Base-by-base conservation (phyloP, 2,113 vertebrate genomes). In the Grammomys surdaster region DNA sequence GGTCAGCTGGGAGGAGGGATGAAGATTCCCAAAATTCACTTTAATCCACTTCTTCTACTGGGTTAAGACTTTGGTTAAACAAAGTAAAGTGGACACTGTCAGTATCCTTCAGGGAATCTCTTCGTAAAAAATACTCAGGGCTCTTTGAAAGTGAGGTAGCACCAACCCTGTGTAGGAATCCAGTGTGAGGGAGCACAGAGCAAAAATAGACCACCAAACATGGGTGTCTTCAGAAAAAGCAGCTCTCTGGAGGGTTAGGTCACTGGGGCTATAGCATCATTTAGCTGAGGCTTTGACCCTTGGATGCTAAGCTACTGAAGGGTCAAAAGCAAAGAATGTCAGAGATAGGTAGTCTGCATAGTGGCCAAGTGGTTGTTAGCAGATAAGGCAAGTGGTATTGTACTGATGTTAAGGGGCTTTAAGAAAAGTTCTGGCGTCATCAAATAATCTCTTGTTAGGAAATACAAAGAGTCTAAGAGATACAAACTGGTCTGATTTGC, bases 81-180 rank as follows among this genome's bases (percentile, higher is more conserved):
- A 1, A 63, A 51, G 4, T n/a, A 46, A 46, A 22, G 1, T n/a
- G 14, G 36, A 76, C 43, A 20, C 4, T 1, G 16, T 17, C 33
- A 16, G 7, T 17, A 36, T 31, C 84, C 5, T 20, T n/a, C 4
- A 9, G 28, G 12, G 46, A 36, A 36, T 60, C 51, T 7, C 22
- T 33, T 7, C 0, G 48, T 60, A 36, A 73, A n/a, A 77, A 70
- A 40, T 11, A 31, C 36, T 14, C 14, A 17, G 7, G 33, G 36
- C 13, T 31, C 3, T 60, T 63, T 54, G 31, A n/a, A 6, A 12
- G 8, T 4, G 28, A 26, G n/a, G 28, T 12, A 46, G 26, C 40
- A 24, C 28, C 1, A 5, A 10, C 2, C 0, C 3, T 4, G 0
- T 0, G 4, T 16, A 2, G 9, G 48, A n/a, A 82, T 2, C 5